Evolutionary conservation across 1,140 invertebrate genomes (phyloP), one percentile per base, ranked within the genome.

Genomic region (Heliconius melpomene): DNA sequence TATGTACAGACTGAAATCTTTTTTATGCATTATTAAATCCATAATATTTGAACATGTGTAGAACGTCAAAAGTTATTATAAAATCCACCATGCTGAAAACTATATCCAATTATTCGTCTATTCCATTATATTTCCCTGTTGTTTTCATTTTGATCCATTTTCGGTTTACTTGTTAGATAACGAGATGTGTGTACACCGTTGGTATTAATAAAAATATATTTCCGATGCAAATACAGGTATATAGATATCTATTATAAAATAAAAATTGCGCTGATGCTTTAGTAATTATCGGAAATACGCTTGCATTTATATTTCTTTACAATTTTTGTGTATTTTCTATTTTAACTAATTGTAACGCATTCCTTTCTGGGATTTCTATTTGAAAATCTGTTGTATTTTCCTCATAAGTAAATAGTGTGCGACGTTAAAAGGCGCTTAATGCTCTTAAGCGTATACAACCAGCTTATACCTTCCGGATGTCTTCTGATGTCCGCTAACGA

Each of bases 401-500:
- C 73, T 26, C 50, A 83, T 89, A 87, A 84, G 88, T 91, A 92
- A 91, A 93, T 91, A 91, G 85, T 89, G 87, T 77, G 79, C 86
- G 86, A 88, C 87, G 89, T 83, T 92, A 92, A 92, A 92, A 93
- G 91, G 90, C 87, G 89, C 85, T 84, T 92, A 92, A 91, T 90
- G 88, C 86, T 77, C 83, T 74, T 91, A 88, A 91, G 87, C 86
- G 87, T 86, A 85, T 85, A 91, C 88, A 91, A 92, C 88, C 86
- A 89, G 92, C 92, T 93, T 91, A 91, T 82, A 85, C 83, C 26
- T 29, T 66, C 23, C 84, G 86, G 81, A 83, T 84, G 81, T 86
- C 85, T 85, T 90, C 85, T 86, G 86, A 89, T 88, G 89, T 89
- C 85, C 84, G 86, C 84, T 88, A 90, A 90, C 86, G 87, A 91